Conservation (phyloP, 2,888 invertebrate genomes). For the Drosophila siamana region DNA sequence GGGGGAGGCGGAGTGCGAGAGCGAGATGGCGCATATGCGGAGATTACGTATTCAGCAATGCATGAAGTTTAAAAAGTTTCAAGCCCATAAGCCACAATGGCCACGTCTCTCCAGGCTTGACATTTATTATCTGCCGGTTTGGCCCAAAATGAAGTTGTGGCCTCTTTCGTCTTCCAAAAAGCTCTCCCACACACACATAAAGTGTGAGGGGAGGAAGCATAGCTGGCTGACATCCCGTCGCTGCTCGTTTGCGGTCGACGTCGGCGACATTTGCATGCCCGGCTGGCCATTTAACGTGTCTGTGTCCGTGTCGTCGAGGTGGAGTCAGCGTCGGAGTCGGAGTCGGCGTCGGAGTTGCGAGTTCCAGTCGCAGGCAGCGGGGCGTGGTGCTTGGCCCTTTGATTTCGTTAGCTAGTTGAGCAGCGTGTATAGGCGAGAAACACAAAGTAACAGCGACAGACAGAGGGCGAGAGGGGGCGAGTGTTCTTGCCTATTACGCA, state of each 20-base stretch:
- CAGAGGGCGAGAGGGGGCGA: background rate
- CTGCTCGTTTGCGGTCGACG: slow-evolving; percentile 66
- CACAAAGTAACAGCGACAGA: background rate
- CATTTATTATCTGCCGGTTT: slow-evolving; percentile 78
- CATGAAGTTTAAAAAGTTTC: slow-evolving; percentile 71
- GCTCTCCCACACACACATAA: slow-evolving; percentile 16
- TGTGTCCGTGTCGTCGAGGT: slow-evolving; percentile 25
- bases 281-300: slow-evolving; percentile 60
- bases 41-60: slow-evolving; percentile 73
- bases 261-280: slow-evolving; percentile 71
- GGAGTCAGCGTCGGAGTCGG: background rate
- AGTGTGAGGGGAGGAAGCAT: background rate
- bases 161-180: slow-evolving; percentile 49
- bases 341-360: background rate
- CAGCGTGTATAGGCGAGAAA: slow-evolving; percentile 7
- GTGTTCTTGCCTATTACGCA: slow-evolving; percentile 49
- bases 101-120: slow-evolving; percentile 78
- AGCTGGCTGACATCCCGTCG: slow-evolving; percentile 49
- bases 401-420: slow-evolving; percentile 59
- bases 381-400: slow-evolving; percentile 50
- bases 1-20: background rate
- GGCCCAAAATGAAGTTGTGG: slow-evolving; percentile 59
- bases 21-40: slow-evolving; percentile 55
- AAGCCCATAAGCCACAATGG: slow-evolving; percentile 78
- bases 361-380: background rate